Evolutionary conservation across 2,113 vertebrate genomes (phyloP).

Genomic region (Diphyllodes magnificus): DNA sequence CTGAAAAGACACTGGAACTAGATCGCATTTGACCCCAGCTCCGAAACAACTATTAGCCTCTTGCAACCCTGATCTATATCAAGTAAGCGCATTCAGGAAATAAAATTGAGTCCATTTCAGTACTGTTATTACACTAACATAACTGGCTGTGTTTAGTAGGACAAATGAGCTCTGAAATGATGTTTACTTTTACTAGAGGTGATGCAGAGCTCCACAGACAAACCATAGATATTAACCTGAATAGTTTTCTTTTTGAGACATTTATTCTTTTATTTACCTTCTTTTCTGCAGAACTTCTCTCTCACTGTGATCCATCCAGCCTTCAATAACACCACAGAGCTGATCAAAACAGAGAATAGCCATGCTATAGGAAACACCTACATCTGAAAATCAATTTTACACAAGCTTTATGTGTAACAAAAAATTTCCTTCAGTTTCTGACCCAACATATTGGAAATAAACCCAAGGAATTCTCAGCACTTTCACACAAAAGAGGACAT

Average conservation of each 20-base stretch:
- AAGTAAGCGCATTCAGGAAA: not conserved
- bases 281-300: not conserved
- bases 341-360: not conserved
- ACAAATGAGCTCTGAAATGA: conserved; percentile 11
- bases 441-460: not conserved
- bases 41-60: not conserved
- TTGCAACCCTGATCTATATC: not conserved
- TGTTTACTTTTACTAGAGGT: not conserved
- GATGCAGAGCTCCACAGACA: not conserved
- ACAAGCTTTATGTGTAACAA: not conserved
- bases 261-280: not conserved
- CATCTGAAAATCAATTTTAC: not conserved
- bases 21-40: not conserved
- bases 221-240: not conserved
- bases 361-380: not conserved
- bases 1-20: not conserved
- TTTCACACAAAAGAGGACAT: not conserved
- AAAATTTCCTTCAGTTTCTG: not conserved
- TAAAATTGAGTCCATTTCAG: not conserved
- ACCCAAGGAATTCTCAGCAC: not conserved
- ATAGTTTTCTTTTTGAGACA: not conserved
- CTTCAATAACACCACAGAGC: not conserved
- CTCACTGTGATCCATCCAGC: not conserved
- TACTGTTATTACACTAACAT: not conserved
- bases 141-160: not conserved